Conservation (phyloP, 2,888 invertebrate genomes). For the Myathropa florea region DNA sequence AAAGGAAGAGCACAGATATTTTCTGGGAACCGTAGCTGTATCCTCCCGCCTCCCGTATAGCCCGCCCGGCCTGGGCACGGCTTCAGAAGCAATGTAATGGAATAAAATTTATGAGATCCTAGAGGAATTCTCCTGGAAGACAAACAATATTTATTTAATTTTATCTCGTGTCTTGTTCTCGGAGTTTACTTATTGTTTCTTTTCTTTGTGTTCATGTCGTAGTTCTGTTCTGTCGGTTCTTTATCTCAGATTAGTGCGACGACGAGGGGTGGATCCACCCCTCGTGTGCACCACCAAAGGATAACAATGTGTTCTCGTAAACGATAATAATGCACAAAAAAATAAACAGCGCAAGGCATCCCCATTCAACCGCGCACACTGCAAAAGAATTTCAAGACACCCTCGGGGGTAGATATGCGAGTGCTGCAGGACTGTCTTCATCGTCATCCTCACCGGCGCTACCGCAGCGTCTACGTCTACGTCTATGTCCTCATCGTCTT, state of each 20-base stretch:
- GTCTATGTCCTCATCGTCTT: neutral
- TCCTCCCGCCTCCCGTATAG: neutral
- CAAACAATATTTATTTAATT: conserved; percentile 69
- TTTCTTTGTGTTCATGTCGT: conserved; percentile 1
- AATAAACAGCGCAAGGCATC: conserved; percentile 18
- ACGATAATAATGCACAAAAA: conserved; percentile 63
- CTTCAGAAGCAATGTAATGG: conserved; percentile 14
- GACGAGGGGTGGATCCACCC: conserved; percentile 17
- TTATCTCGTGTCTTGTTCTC: conserved; percentile 33
- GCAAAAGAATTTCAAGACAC: conserved; percentile 46
- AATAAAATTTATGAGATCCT: conserved; percentile 63
- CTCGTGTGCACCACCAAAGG: conserved; percentile 45
- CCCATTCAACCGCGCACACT: conserved; percentile 50
- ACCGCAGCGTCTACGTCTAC: neutral
- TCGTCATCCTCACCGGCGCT: neutral
- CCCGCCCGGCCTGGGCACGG: neutral
- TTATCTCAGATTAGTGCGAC: conserved; percentile 50
- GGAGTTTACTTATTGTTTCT: neutral
- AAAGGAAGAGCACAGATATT: neutral
- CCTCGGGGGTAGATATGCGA: neutral
- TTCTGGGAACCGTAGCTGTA: neutral
- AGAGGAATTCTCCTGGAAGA: conserved; percentile 55
- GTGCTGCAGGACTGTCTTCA: neutral
- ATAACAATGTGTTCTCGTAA: conserved; percentile 69
- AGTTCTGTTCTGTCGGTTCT: conserved; percentile 28